Percentiles rank a stretch among this genome's conserved stretches.
Evolutionary conservation across 2,888 invertebrate species (phyloP).

Genomic region (Nyleta sp.): DNA sequence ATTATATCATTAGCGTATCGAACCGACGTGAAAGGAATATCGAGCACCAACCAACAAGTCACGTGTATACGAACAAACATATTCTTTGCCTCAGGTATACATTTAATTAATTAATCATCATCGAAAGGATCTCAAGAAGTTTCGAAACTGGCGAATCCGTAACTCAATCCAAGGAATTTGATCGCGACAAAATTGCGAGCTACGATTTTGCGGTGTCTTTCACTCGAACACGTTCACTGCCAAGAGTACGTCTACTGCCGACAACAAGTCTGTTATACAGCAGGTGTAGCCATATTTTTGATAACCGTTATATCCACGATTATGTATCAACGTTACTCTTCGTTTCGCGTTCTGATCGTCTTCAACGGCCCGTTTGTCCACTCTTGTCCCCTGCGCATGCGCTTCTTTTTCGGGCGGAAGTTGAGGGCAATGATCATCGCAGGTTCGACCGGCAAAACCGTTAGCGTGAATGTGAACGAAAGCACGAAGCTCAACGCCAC

Average conservation of each 20-base stretch:
- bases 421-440: conserved; percentile 50
- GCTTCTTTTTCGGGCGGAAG: conserved; percentile 26
- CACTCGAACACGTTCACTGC: conserved; percentile 7
- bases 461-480: conserved; percentile 49
- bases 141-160: no score
- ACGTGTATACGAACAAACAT: conserved; percentile 26
- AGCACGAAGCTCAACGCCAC: conserved; percentile 47
- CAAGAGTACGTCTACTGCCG: conserved; percentile 38
- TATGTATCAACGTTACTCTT: neutral
- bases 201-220: no score
- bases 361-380: conserved; percentile 17
- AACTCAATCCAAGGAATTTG: no score
- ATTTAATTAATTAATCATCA: conserved; percentile 2
- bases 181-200: no score
- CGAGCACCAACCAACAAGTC: no score
- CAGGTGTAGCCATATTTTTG: conserved; percentile 12
- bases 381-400: no score
- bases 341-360: conserved; percentile 30
- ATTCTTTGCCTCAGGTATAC: conserved; percentile 28
- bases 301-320: neutral
- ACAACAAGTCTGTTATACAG: conserved; percentile 6
- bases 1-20: no score
- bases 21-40: no score
- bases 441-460: conserved; percentile 42
- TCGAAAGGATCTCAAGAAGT: neutral